Evolutionary conservation across 2,888 invertebrate species (phyloP).

Genomic region (Sinotaia quadrata): DNA sequence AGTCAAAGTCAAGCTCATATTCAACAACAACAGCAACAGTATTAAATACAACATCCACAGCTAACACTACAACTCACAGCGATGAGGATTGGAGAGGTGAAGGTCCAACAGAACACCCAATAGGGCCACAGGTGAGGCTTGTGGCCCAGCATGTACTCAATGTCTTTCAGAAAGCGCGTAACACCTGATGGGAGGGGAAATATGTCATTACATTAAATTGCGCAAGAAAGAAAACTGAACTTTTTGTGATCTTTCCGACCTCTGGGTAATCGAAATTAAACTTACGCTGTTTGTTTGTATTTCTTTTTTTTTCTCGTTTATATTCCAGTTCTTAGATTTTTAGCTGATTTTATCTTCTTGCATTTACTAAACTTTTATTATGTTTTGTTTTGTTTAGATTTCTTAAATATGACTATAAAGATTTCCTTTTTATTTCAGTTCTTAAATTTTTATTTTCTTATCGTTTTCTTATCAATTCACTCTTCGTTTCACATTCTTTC

Average conservation of each 20-base stretch:
- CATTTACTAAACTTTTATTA: not conserved
- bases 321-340: no score
- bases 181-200: constrained; percentile 43
- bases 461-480: no score
- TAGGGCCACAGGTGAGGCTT: constrained; percentile 67
- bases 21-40: not conserved
- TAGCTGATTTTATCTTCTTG: not conserved
- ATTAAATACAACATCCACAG: not conserved
- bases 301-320: not conserved
- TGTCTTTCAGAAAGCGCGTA: constrained; percentile 48
- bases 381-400: no score
- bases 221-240: no score
- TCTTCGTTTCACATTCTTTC: no score
- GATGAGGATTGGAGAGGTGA: constrained; percentile 80
- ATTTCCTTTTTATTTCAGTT: no score
- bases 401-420: no score
- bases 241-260: no score
- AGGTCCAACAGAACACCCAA: constrained; percentile 84
- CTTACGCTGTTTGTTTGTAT: no score
- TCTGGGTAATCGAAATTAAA: no score
- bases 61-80: constrained; percentile 75
- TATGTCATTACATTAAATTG: not conserved
- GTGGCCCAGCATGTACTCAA: constrained; percentile 60
- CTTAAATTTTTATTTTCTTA: no score
- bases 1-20: not conserved